Evolutionary conservation across 2,888 invertebrate genomes (phyloP).

Genomic region (Stramonita haemastoma): DNA sequence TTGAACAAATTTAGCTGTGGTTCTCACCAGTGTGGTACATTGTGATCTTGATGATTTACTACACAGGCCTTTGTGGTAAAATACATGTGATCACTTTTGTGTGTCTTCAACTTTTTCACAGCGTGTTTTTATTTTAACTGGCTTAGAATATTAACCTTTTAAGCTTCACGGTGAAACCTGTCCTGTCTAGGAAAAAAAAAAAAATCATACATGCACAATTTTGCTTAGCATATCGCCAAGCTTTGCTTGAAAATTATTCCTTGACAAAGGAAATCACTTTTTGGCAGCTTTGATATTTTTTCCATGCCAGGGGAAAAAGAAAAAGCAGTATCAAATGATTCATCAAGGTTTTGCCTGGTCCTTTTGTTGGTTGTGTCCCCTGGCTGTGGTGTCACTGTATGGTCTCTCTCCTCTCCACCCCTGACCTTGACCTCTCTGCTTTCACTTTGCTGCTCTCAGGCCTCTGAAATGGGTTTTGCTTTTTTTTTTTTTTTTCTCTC

Average conservation of each 20-base stretch:
- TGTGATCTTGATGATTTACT: too few relatives aligned
- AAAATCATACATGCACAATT: too few relatives aligned
- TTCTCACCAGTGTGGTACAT: too few relatives aligned
- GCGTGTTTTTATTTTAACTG: not conserved
- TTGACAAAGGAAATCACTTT: too few relatives aligned
- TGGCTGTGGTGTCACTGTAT: not conserved
- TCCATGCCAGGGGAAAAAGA: too few relatives aligned
- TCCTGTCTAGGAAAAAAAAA: not conserved
- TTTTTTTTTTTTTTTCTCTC: conserved; percentile 19
- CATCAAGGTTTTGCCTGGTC: not conserved
- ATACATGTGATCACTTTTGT: not conserved
- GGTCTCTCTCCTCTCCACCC: not conserved
- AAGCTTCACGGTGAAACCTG: conserved; percentile 24
- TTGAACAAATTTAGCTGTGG: too few relatives aligned
- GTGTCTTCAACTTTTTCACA: not conserved
- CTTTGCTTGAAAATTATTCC: too few relatives aligned
- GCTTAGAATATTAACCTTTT: not conserved
- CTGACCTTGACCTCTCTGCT: not conserved
- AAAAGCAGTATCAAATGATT: too few relatives aligned
- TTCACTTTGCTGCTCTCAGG: conserved; percentile 1
- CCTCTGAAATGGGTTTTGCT: conserved; percentile 29
- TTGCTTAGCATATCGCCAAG: too few relatives aligned
- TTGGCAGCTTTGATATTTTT: too few relatives aligned
- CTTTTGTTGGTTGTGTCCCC: not conserved
- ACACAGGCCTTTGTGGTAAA: too few relatives aligned